A percentile compares a stretch with the other conserved stretches of the same genome.
Conservation (phyloP, 2,888 invertebrate genomes). For the Ectobius pallidus region DNA sequence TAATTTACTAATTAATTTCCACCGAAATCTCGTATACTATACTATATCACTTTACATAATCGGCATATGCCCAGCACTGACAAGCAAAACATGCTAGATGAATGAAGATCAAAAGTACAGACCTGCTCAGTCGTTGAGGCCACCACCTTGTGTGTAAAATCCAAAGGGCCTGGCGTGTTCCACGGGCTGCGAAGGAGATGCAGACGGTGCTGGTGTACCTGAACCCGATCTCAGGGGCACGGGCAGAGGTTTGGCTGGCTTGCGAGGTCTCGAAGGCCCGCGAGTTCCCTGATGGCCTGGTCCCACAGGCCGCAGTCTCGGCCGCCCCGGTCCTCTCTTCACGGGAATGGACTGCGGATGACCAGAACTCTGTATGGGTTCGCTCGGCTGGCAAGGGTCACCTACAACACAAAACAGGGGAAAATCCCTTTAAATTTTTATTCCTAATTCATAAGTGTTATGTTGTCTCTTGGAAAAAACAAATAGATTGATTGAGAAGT, state of each 20-base stretch:
- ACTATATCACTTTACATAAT: too few species aligned
- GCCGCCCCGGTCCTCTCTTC: constrained; percentile 71
- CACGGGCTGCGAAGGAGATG: background rate
- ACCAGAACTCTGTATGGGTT: background rate
- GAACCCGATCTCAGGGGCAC: constrained; percentile 38
- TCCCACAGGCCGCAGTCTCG: constrained; percentile 68
- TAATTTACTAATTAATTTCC: too few species aligned
- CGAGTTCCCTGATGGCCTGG: constrained; percentile 69
- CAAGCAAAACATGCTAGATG: too few species aligned
- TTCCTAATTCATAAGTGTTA: too few species aligned
- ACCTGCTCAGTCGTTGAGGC: background rate
- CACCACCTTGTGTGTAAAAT: constrained; percentile 41
- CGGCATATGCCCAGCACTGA: too few species aligned
- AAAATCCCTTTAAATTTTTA: too few species aligned
- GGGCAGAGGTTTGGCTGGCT: constrained; percentile 46
- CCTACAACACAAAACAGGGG: background rate
- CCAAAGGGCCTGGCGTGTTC: constrained; percentile 39
- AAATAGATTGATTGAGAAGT: too few species aligned
- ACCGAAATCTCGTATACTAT: too few species aligned
- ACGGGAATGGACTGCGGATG: constrained; percentile 48
- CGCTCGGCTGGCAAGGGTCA: constrained; percentile 20
- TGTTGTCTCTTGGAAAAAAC: too few species aligned
- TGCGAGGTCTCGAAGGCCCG: constrained; percentile 61
- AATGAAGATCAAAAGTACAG: background rate
- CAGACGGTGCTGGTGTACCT: background rate